Base-by-base conservation (phyloP, 2,113 vertebrate genomes). In the Nicator chloris region DNA sequence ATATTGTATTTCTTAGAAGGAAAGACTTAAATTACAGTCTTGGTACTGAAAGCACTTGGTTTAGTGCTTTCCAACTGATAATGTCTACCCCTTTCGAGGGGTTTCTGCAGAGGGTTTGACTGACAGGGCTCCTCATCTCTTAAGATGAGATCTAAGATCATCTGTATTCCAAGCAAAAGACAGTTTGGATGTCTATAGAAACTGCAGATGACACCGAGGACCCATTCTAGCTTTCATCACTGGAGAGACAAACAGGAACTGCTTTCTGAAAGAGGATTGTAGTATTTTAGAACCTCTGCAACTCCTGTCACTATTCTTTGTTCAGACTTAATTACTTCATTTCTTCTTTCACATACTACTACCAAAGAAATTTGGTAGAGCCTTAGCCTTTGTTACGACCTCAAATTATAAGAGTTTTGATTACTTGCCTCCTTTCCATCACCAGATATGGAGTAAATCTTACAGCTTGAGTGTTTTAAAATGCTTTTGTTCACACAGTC, bases 221-320 rank as follows among this genome's bases (percentile, higher is more conserved):
- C 37, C 60, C 72, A 66, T 75, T 87, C 28, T 57, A 83, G 64
- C 94, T 93, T 97, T 95, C 93, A 94, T 95, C 93, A 95, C 31
- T 30, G 49, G 47, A 76, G 50, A 95, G 70, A 96, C 92, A 83
- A 92, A 96, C 79, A 94, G 57, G 15, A 90, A 88, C 64, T 51
- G 60, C 40, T 72, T 80, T 92, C 64, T 68, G 79, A 92, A 90
- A 93, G 59, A 70, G 69, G 72, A 94, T 96, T 88, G 83, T 14
- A 88, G 76, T 39, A 93, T 86, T 96, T 94, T 90, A 86, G 35
- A 88, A 71, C 44, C 56, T 81, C 91, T 72, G 68, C 60, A 78
- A 60, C 60, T 93, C 84, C 71, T 86, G 60, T 81, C 86, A 78
- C 20, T 59, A 60, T 42, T 93, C 57, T 90, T 86, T 92, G 84